These are phyloP conservation scores for Tragelaphus imberbis DNA, from an alignment of 2,113 vertebrate genomes.

Conservation along the genomic window DNA sequence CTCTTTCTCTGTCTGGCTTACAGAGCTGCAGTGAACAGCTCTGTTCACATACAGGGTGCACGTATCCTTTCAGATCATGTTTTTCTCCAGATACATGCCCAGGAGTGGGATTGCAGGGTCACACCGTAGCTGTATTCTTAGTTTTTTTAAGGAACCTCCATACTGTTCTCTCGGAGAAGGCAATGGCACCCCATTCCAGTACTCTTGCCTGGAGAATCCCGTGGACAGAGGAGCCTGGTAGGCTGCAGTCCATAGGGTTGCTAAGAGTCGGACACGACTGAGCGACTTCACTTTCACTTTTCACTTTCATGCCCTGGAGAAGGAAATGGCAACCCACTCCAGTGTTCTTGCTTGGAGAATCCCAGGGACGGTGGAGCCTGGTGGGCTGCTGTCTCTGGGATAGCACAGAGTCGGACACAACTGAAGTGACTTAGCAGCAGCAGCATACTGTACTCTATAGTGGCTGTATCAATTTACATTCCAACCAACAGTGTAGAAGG, in stretches of 20 bases:
- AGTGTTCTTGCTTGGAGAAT: too few relatives aligned
- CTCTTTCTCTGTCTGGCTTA: background rate
- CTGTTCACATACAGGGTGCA: background rate
- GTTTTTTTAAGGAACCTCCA: background rate
- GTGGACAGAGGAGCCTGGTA: too few relatives aligned
- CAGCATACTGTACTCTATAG: background rate
- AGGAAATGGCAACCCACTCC: too few relatives aligned
- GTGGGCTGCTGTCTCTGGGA: too few relatives aligned
- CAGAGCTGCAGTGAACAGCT: background rate
- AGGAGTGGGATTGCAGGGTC: background rate
- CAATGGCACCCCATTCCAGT: too few relatives aligned
- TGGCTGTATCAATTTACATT: background rate
- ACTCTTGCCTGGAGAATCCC: too few relatives aligned
- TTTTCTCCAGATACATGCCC: background rate
- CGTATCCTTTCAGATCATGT: background rate
- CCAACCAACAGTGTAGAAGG: background rate
- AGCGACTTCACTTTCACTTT: too few relatives aligned
- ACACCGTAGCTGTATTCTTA: background rate
- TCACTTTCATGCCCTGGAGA: too few relatives aligned
- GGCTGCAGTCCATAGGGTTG: too few relatives aligned
- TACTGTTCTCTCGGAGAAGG: background rate
- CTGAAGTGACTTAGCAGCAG: too few relatives aligned
- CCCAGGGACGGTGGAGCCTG: rapidly evolving
- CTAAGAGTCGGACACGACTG: too few relatives aligned
- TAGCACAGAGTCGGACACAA: rapidly evolving